Evolutionary conservation across 2,797 vertebrate genomes (phyloP), one percentile per base, ranked within the genome.

Genomic region (Xiphorhynchus erythropygius): DNA sequence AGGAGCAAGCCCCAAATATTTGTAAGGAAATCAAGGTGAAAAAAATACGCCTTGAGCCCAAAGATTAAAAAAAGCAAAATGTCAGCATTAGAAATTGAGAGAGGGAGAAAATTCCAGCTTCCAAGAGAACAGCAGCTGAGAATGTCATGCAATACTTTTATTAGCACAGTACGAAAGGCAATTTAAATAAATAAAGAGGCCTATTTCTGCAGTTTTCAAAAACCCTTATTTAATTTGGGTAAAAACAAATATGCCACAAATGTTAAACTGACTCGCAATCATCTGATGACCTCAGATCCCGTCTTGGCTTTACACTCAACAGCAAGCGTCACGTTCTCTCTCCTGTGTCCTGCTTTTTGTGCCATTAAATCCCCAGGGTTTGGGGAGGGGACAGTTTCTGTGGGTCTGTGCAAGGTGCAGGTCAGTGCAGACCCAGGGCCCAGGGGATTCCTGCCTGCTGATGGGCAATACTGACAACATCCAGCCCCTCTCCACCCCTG

Each of bases 81-180:
- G 85, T 90, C 95, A 96, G 86, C 71, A 50, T 57, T 41, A 87
- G 75, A 84, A 95, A 92, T 42, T 65, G 79, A 81, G 39, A 78
- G 68, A 85, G 67, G 52, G 49, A 89, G 76, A 88, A 80, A 84
- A 94, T 92, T 76, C 42, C 57, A 78, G 65, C 87, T 91, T 53
- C 33, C 37, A 30, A 71, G 39, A 44, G 65, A 89, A 41, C 13
- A 76, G 82, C 79, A 77, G 33, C 73, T 69, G 65, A 84, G 91
- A 94, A 94, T 95, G 93, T 86, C 91, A 86, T 75, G 69, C 47
- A 91, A 78, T 93, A 86, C 83, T 92, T 96, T 84, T 81, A 94
- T 88, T 94, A 96, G 93, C 81, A 81, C 50, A 86, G 47, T 44
- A 44, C 0, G 1, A 86, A 89, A 95, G 47, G 75, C 82, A 96